Base-by-base conservation (phyloP, 2,888 invertebrate genomes). In the Metopia argyrocephala region DNA sequence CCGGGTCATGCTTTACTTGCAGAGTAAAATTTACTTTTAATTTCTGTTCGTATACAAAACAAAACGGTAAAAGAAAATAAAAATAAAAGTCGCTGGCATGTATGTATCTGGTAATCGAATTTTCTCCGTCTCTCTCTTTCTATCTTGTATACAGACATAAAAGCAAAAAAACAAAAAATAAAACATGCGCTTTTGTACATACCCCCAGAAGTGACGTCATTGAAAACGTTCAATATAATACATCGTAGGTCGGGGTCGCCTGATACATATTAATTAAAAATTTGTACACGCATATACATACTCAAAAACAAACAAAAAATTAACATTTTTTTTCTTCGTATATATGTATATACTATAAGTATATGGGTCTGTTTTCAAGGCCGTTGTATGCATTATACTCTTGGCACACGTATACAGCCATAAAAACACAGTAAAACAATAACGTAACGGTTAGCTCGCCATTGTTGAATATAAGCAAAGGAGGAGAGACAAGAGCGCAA, bases 201-300 rank as follows among this genome's bases (percentile, higher is more conserved):
- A 62, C 78, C 70, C 70, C 78, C 78, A 75, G 76, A 52, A 50
- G 74, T 81, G 78, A 81, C 81, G 81, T 81, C 81, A 81, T 64
- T 64, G 31, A 15, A 38, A 38, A 38, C 15, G 38, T 4, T 38
- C 3, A 56, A 21, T 50, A 31, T 38, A 59, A 65, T 59, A 64
- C 57, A 73, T 56, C 78, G 82, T 82, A 82, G 78, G 81, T 81
- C 81, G 81, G 74, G 81, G 81, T 75, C 78, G 74, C 54, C 52
- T 68, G 59, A 70, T 79, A 64, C 20, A 50, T 20, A 78, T 18
- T 56, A 45, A 57, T 65, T 28, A 6, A 46, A 65, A 12, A 48
- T 59, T 18, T 75, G 27, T 21, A 38, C 31, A 54, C 18, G 23
- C 3, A 54, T 52, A 25, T 15, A 57, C 15, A 56, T 56, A 45